These are phyloP conservation scores for Actenoides lindsayi DNA, from an alignment of 2,113 vertebrate genomes.

Conservation along the genomic window DNA sequence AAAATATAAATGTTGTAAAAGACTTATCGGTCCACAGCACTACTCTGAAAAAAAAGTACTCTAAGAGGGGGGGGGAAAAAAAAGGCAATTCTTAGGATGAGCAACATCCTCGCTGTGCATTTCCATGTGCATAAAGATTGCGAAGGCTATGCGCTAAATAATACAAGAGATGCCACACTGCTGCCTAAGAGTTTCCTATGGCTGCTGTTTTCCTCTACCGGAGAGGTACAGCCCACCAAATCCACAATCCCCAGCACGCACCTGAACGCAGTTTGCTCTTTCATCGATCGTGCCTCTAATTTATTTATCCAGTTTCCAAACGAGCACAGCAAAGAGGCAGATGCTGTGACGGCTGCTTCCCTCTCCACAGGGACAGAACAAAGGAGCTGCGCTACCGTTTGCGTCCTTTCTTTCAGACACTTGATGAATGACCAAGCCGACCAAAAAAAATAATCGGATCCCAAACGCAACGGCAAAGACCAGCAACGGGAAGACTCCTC, in stretches of 20 bases:
- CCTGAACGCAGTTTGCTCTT: background rate
- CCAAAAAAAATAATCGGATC: background rate
- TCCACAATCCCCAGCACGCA: background rate
- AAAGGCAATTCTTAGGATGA: background rate
- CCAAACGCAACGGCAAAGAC: background rate
- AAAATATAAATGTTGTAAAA: background rate
- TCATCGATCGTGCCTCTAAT: background rate
- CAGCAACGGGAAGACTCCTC: background rate
- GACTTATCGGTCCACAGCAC: background rate
- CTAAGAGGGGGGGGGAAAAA: background rate
- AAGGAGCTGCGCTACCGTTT: background rate
- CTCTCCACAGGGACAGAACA: background rate
- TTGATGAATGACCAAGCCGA: background rate
- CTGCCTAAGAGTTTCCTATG: background rate
- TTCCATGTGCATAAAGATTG: background rate
- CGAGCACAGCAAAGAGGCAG: background rate
- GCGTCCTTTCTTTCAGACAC: background rate
- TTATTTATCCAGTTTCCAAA: background rate
- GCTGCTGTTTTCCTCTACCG: background rate
- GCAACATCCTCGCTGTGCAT: background rate
- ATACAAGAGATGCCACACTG: background rate
- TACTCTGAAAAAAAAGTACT: background rate
- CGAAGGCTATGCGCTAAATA: background rate
- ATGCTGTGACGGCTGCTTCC: rapidly evolving
- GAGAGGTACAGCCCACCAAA: background rate